Base-by-base conservation (phyloP, 2,797 vertebrate genomes). In the Helicolenus hilgendorfi region DNA sequence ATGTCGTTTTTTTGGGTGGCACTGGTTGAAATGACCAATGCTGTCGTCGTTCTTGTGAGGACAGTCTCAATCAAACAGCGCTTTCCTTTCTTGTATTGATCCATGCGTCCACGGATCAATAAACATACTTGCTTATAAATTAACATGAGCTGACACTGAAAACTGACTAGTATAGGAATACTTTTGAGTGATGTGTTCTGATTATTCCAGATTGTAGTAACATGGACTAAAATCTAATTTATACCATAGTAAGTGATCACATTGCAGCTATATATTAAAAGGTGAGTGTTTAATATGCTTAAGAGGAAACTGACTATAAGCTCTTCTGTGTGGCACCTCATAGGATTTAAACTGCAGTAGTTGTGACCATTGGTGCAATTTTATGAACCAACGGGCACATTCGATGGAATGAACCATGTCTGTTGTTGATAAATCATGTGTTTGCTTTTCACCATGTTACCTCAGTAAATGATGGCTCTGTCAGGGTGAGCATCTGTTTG, bases 341-440 rank as follows among this genome's bases (percentile, higher is more conserved):
- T 0, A 18, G 41, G 55, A 62, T 86, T 87, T 80, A 64, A 85
- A 82, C 59, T 45, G 41, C 41, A 45, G 74, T 29, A 64, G 63
- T 18, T 58, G 18, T 53, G 27, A 86, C 85, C 18, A 76, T 11
- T 35, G 5, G 11, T 41, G 78, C 83, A 92, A 56, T 89, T 67
- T 87, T 56, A 82, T 83, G 72, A 87, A 81, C 31, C 81, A 72
- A 26, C 4, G 59, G 56, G 68, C 29, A 74, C 53, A 74, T 72
- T 45, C 56, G 38, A 77, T 76, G 55, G 83, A 80, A 87, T 45
- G 22, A 79, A 79, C 26, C 73, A n/a, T 71, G 64, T 62, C 59
- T 64, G 65, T 69, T 62, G 35, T 45, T 45, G 41, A 58, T 73
- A 81, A 70, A 69, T 41, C 13, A 18, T 77, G 31, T 49, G 45